Evolutionary conservation across 2,797 vertebrate species (phyloP), one percentile per base, ranked within the genome.

Genomic region (Molossus alvarezi): DNA sequence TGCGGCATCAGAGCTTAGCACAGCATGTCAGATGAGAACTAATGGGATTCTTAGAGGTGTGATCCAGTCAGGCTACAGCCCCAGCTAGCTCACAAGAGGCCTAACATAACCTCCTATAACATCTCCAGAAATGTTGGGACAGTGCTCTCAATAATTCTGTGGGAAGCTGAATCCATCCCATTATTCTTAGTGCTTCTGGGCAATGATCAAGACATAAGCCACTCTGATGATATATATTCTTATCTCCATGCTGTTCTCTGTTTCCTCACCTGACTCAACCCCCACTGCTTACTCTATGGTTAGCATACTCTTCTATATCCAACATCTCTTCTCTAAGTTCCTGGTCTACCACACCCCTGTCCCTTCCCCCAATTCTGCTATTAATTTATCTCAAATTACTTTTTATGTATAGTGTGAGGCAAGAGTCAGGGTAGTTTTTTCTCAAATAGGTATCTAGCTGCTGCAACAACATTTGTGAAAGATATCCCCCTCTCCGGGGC

Each of bases 311-410:
- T 77, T 71, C 57, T 37, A 6, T 25, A 20, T 29, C n/a, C n/a
- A 45, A 51, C 51, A 87, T 55, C 62, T 93, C n/a, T 62, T 79
- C 41, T 88, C 55, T 75, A 37, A 91, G 23, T 51, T 95, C 45
- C 15, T 81, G n/a, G 60, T 69, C 33, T 20, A 77, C 2, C 12
- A 69, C 37, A 37, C 9, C 18, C 2, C 23, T 57, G 25, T 27
- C n/a, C 41, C 37, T 67, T 48, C 48, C 6, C n/a, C 73, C 57
- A 80, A 45, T 76, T 84, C 45, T 33, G 45, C 71, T 91, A 82
- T 10, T 41, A 69, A 79, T 55, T 77, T 84, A 86, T 41, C 29
- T 76, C 29, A 84, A 93, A 53, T 65, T 67, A 60, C 23, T 83
- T 65, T 72, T 51, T 29, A 51, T 51, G 10, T 25, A 58, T 37